phyloP scores from a whole-genome alignment of 2,888 invertebrate genomes.

The Pollenia angustigena region DNA sequence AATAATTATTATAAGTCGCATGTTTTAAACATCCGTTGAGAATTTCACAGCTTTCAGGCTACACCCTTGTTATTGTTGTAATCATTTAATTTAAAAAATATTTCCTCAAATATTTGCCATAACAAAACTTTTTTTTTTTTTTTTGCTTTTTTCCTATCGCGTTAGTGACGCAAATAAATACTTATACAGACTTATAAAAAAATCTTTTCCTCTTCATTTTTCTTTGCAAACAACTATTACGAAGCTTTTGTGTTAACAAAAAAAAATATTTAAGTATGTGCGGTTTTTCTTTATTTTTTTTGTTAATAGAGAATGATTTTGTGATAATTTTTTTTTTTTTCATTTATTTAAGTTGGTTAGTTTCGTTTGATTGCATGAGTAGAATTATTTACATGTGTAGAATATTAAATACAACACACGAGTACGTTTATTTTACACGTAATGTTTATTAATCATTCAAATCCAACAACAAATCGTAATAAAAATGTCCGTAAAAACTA shows the following conservation, averaged over 20 bases:
- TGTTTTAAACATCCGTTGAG: too few species aligned
- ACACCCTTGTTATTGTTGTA: too few species aligned
- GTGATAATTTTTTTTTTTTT: conserved; percentile 6
- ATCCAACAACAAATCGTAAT: conserved; percentile 16
- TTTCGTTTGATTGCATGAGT: conserved; percentile 53
- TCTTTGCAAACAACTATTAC: background rate
- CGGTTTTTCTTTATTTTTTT: conserved; percentile 21
- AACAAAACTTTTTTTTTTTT: conserved; percentile 31
- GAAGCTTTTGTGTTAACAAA: background rate
- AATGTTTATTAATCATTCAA: conserved; percentile 38
- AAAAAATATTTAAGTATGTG: conserved; percentile 10
- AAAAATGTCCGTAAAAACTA: conserved; percentile 4
- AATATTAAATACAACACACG: conserved; percentile 54
- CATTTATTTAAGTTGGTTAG: background rate
- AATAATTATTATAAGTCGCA: too few species aligned
- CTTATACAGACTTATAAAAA: background rate
- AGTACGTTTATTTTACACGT: conserved; percentile 32
- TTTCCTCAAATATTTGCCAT: conserved; percentile 27
- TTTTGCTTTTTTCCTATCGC: conserved; percentile 47
- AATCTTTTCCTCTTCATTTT: conserved; percentile 4
- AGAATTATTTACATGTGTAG: conserved; percentile 62
- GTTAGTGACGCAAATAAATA: conserved; percentile 52
- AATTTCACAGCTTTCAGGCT: background rate
- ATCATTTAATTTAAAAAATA: background rate
- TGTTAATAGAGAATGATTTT: conserved; percentile 28